phyloP scores from a whole-genome alignment of 2,797 vertebrate species.

The Diceros bicornis region DNA sequence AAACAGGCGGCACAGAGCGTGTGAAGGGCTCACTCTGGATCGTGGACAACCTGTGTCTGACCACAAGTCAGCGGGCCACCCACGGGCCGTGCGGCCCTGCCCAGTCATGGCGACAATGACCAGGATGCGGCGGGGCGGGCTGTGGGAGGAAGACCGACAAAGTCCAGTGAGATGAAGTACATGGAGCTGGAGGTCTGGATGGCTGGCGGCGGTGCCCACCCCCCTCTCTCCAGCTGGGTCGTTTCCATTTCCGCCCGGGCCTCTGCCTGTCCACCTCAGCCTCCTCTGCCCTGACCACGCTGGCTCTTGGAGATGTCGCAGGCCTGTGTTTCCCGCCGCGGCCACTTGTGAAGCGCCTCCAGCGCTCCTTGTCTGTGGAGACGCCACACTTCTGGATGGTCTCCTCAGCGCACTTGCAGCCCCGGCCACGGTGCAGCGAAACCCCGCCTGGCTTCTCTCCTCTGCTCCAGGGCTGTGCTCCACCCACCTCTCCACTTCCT shows the following conservation, averaged over 20 bases:
- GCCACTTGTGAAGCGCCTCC: background rate
- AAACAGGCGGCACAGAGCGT: background rate
- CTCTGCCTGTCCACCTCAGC: background rate
- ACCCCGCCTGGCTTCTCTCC: no score
- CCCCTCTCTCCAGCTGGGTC: background rate
- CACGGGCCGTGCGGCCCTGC: background rate
- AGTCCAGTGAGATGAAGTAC: background rate
- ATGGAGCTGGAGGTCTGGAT: background rate
- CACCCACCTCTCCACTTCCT: background rate
- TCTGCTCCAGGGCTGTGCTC: background rate
- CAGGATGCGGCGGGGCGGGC: background rate
- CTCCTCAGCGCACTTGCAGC: background rate
- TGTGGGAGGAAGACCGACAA: background rate
- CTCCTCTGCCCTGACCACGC: background rate
- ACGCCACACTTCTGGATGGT: background rate
- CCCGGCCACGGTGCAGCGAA: background rate
- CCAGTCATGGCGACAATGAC: accelerated
- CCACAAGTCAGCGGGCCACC: no score
- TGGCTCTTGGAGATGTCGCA: background rate
- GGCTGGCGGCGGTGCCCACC: background rate
- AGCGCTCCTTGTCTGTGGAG: background rate
- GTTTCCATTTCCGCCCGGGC: background rate
- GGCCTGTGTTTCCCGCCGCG: no score
- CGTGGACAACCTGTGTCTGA: background rate
- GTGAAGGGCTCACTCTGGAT: background rate